Conservation (phyloP, 2,797 vertebrate species). For the Coccyzus lansbergi region DNA sequence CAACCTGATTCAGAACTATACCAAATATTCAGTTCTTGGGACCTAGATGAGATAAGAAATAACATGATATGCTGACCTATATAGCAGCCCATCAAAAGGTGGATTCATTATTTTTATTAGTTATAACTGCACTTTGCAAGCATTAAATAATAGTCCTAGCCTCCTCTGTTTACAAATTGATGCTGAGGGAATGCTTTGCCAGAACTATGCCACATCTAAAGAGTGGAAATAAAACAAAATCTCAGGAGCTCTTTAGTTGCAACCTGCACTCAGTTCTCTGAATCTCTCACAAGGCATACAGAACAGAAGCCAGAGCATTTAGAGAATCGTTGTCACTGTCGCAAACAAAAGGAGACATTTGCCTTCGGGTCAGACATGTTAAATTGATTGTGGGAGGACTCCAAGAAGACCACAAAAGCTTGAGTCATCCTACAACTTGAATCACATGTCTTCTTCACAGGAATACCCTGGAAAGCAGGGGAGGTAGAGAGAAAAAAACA, state of each 20-base stretch:
- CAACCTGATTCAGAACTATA: not conserved
- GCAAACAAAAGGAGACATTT: slow-evolving; percentile 38
- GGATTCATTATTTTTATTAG: not conserved
- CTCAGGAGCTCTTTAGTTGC: not conserved
- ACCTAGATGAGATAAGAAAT: not conserved
- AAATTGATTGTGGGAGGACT: slow-evolving; percentile 44
- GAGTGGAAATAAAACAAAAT: not conserved
- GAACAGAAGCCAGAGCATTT: not conserved
- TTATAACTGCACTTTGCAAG: not conserved
- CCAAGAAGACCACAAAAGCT: slow-evolving; percentile 38
- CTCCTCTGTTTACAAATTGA: not conserved
- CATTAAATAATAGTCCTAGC: not conserved
- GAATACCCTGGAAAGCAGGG: slow-evolving; percentile 13
- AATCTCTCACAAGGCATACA: not conserved
- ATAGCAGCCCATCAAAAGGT: not conserved
- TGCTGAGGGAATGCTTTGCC: not conserved
- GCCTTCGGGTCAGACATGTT: slow-evolving; percentile 25
- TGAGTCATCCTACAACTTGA: slow-evolving; percentile 53
- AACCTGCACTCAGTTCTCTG: not conserved
- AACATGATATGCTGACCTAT: not conserved
- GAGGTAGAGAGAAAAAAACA: not conserved
- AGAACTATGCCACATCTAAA: not conserved
- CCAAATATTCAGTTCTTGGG: not conserved
- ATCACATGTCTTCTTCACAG: slow-evolving; percentile 46
- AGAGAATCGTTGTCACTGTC: not conserved